A percentile compares a stretch with the other conserved stretches of the same genome.
Conservation (phyloP, 2,113 vertebrate genomes). For the Ctenodactylus gundi region DNA sequence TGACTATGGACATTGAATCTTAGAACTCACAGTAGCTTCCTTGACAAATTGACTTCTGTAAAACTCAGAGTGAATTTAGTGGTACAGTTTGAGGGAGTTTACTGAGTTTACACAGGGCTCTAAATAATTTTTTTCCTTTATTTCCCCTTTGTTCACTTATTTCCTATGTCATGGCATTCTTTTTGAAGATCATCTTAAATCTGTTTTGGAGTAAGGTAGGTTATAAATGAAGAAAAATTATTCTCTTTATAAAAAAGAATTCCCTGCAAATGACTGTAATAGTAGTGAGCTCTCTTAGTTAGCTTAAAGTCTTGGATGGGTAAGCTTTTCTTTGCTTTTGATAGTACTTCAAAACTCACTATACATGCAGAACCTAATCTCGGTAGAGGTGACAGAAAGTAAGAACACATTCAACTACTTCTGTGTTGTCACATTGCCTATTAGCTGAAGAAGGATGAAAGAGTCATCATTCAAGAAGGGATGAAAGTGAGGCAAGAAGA, state of each 20-base stretch:
- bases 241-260: slow-evolving; percentile 14
- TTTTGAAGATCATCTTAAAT: slow-evolving; percentile 30
- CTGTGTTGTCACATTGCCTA: neutral
- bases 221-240: slow-evolving; percentile 25
- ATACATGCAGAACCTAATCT: neutral
- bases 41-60: neutral
- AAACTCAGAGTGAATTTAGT: neutral
- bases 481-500: neutral
- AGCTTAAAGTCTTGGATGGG: neutral
- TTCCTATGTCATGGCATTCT: neutral
- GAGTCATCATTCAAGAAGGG: neutral
- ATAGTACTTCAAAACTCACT: neutral
- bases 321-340: neutral
- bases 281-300: neutral
- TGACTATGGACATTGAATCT: neutral
- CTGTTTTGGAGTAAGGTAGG: neutral
- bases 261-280: neutral
- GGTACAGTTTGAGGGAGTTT: neutral
- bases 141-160: neutral
- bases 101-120: neutral
- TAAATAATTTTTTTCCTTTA: neutral
- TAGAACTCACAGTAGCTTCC: neutral
- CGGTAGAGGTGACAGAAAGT: neutral
- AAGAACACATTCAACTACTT: neutral
- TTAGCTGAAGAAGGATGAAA: neutral